Evolutionary conservation across 35 echinoderm and acorn worm species (phyloP).

Genomic region (Lytechinus variegatus): DNA sequence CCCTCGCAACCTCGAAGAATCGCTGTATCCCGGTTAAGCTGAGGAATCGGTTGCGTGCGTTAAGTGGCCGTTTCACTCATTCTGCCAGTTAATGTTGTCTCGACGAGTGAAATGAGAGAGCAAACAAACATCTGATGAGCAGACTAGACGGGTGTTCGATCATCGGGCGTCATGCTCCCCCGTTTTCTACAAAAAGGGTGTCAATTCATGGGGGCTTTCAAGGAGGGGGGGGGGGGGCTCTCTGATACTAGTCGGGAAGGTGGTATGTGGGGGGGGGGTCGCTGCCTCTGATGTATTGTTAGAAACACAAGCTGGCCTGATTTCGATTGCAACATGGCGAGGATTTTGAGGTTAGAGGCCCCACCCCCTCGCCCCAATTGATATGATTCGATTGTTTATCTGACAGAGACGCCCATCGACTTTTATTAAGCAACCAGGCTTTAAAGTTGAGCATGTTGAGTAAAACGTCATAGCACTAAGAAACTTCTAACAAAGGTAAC

Average conservation of each 20-base stretch:
- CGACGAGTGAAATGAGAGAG: conserved; percentile 42
- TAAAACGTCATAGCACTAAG: not conserved
- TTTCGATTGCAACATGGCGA: not conserved
- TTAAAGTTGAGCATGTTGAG: not conserved
- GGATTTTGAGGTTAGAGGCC: not conserved
- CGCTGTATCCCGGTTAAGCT: not conserved
- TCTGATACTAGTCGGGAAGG: not conserved
- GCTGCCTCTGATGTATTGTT: not conserved
- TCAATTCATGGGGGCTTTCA: not conserved
- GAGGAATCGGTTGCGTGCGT: not conserved
- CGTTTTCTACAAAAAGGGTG: not conserved
- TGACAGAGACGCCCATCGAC: not conserved
- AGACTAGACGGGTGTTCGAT: conserved; percentile 44
- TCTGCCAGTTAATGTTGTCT: conserved; percentile 35
- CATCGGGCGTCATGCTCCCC: not conserved
- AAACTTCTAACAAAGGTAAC: not conserved
- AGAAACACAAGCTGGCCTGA: not conserved
- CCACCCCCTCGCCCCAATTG: not conserved
- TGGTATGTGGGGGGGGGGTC: not conserved
- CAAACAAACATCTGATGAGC: conserved; percentile 38
- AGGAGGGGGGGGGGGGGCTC: not conserved
- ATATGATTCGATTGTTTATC: not conserved
- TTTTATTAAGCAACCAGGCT: not conserved
- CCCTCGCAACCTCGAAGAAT: not conserved
- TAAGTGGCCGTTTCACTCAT: conserved; percentile 13